Base-by-base conservation (phyloP, 2,113 vertebrate species). In the Narcine bancroftii region DNA sequence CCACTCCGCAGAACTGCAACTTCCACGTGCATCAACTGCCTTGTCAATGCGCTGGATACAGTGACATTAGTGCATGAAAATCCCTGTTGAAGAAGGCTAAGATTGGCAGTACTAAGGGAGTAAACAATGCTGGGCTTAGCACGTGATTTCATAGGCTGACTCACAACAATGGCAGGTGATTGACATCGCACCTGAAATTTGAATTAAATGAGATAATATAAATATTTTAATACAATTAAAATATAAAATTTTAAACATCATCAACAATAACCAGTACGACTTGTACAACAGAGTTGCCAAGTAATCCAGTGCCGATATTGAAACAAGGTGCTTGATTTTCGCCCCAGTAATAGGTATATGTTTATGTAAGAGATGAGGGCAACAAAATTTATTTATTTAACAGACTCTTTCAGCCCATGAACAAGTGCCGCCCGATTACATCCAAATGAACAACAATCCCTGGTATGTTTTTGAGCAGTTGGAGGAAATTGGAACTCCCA, bases 1-100 rank as follows among this genome's bases (percentile, higher is more conserved):
- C 92, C 0, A 50, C 92, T 24, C 39, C 89, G 63, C n/a, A 33
- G 2, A 0, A 89, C 93, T 92, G 92, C 94, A 56, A 95, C 94
- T 26, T 73, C 0, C 21, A 95, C 93, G 0, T 93, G 93, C 3
- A 92, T 93, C 24, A 47, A 92, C 85, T 95, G 95, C 65, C 93
- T 79, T 0, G 95, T 95, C n/a, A 96, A 93, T n/a, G 66, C 2
- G 66, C 94, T 95, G 85, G 94, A 95, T 77, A 96, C 29, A 24
- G 94, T 95, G 93, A 96, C 92, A 91, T 94, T 95, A 60, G 93
- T 77, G 0, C 93, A 93, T 11, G 93, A 92, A 72, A 93, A 56
- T 93, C 56, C 93, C 92, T 94, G 94, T 93, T 94, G 95, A 36
- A 95, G 93, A 75, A 94, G 94, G 13, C 93, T 94, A 92, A 95